phyloP scores from a whole-genome alignment of 2,113 vertebrate species.

The Fregata magnificens region DNA sequence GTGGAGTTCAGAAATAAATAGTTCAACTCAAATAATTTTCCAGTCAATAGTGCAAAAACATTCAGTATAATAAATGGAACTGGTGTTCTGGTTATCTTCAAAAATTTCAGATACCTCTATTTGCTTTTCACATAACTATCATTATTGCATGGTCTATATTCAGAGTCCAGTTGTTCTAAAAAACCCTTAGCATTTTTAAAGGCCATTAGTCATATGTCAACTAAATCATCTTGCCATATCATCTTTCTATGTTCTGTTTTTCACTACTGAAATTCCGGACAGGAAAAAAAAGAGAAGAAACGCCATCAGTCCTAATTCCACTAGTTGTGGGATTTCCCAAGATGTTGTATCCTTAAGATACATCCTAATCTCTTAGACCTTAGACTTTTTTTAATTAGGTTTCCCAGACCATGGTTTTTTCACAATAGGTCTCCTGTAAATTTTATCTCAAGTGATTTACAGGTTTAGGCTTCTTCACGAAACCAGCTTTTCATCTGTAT shows the following conservation, averaged over 20 bases:
- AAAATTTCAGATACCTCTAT: not conserved
- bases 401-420: not conserved
- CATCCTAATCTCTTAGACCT: not conserved
- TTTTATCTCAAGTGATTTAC: not conserved
- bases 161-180: not conserved
- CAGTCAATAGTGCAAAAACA: not conserved
- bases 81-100: not conserved
- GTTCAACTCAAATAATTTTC: not conserved
- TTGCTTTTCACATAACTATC: not conserved
- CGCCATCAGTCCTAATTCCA: not conserved
- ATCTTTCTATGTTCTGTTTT: not conserved
- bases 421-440: not conserved
- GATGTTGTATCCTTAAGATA: not conserved
- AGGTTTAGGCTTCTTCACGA: not conserved
- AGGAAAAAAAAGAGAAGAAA: not conserved
- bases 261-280: not conserved
- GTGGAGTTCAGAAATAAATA: not conserved
- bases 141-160: not conserved
- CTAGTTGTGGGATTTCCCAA: not conserved
- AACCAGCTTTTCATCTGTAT: not conserved
- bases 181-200: not conserved
- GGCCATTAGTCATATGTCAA: slow-evolving; percentile 24
- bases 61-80: not conserved
- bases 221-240: slow-evolving; percentile 25
- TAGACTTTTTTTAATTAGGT: not conserved